phyloP scores from a whole-genome alignment of 2,113 vertebrate genomes.

The Odontesthes bonariensis region DNA sequence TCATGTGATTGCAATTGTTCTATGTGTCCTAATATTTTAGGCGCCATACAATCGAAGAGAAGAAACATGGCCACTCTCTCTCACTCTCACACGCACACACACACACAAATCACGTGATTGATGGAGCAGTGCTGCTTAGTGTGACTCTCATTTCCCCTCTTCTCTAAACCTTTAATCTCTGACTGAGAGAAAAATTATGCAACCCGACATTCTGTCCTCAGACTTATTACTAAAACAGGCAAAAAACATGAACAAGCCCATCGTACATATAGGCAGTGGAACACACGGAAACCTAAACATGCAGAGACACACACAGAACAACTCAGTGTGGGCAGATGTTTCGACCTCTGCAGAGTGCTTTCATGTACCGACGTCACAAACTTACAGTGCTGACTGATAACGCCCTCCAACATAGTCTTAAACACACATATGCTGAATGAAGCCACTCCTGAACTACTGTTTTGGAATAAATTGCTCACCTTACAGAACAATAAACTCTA shows the following conservation, averaged over 20 bases:
- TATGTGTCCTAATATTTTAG: too few relatives aligned
- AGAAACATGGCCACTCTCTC: not conserved
- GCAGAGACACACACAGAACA: not conserved
- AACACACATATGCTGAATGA: constrained; percentile 10
- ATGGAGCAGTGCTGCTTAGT: constrained; percentile 49
- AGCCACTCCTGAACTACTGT: not conserved
- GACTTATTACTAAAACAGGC: constrained; percentile 29
- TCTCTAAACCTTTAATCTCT: constrained; percentile 74
- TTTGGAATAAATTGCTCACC: constrained; percentile 5
- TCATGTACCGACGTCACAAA: not conserved
- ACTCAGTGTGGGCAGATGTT: constrained; percentile 14
- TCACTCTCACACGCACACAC: not conserved
- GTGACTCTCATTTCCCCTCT: constrained; percentile 62
- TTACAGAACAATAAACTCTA: not conserved
- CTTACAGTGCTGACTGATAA: not conserved
- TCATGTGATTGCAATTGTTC: too few relatives aligned
- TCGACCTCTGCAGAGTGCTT: not conserved
- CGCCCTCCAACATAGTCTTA: not conserved
- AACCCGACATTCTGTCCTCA: constrained; percentile 57
- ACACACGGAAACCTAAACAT: not conserved
- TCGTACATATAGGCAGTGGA: not conserved
- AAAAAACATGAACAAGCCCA: constrained; percentile 11
- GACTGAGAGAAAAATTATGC: constrained; percentile 46
- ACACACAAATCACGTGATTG: constrained; percentile 37
- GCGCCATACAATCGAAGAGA: not conserved